A percentile compares a stretch with the other conserved stretches of the same genome.
These are phyloP conservation scores for Archips crataeganus DNA, from an alignment of 2,888 invertebrate genomes.

Conservation along the genomic window DNA sequence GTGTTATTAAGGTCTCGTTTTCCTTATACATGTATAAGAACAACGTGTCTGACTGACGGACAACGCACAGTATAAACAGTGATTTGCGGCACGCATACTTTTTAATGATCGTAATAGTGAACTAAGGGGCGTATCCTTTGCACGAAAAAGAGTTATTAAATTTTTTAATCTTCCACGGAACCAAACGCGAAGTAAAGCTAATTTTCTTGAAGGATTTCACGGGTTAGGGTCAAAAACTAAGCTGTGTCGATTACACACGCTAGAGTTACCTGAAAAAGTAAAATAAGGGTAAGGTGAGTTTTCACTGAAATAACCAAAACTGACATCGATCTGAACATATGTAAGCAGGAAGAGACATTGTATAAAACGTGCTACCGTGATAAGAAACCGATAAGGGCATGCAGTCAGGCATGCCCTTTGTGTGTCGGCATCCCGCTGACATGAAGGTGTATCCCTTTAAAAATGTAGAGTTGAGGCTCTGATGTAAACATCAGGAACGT, in stretches of 20 bases:
- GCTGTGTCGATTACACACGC: too few species aligned
- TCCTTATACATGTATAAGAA: neutral
- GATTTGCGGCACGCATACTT: too few species aligned
- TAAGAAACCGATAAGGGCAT: constrained; percentile 10
- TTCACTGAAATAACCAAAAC: neutral
- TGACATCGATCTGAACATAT: neutral
- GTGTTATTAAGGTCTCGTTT: too few species aligned
- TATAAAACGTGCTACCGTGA: constrained; percentile 10
- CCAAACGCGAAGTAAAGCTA: too few species aligned
- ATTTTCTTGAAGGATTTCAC: too few species aligned
- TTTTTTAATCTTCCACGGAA: too few species aligned
- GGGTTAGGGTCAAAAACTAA: too few species aligned
- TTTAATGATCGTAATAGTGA: too few species aligned
- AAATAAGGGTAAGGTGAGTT: neutral
- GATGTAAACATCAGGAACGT: neutral
- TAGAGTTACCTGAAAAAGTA: neutral
- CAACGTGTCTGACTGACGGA: neutral
- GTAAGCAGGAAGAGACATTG: constrained; percentile 6
- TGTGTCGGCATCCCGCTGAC: constrained; percentile 24
- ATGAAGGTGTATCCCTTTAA: constrained; percentile 27
- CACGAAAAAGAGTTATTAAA: too few species aligned
- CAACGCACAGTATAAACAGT: too few species aligned
- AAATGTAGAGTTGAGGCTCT: constrained; percentile 10
- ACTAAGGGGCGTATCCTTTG: too few species aligned
- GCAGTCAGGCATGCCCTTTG: constrained; percentile 14